Percentiles rank a stretch among this genome's conserved stretches.
These are phyloP conservation scores for Pitta sordida DNA, from an alignment of 2,113 vertebrate species.

Conservation along the genomic window DNA sequence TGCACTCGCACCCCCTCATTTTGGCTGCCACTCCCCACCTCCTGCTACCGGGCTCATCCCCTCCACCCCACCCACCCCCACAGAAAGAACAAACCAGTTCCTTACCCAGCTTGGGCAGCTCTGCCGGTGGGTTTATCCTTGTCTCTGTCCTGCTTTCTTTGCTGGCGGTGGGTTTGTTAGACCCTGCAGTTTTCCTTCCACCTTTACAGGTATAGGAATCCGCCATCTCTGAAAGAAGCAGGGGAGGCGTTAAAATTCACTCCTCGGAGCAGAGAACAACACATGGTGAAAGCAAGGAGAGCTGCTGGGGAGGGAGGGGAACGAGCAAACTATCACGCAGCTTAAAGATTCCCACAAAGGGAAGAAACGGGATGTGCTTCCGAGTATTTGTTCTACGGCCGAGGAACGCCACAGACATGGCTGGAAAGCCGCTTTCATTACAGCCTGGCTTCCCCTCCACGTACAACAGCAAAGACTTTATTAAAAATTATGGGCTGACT, in stretches of 20 bases:
- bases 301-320: slow-evolving; percentile 24
- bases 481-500: slow-evolving; percentile 42
- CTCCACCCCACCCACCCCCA: background rate
- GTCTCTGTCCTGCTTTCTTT: slow-evolving; percentile 80
- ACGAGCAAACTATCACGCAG: background rate
- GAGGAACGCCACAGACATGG: background rate
- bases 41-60: background rate
- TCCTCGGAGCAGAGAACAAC: background rate
- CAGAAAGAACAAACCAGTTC: background rate
- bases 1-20: fast-evolving
- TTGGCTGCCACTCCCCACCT: fast-evolving
- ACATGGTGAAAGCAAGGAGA: background rate
- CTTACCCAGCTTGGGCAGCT: slow-evolving; percentile 85
- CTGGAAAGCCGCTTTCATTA: slow-evolving; percentile 14
- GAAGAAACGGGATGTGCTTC: background rate
- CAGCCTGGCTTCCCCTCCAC: background rate
- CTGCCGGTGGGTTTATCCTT: slow-evolving; percentile 65
- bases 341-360: background rate
- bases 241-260: background rate
- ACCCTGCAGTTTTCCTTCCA: slow-evolving; percentile 80
- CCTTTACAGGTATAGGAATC: slow-evolving; percentile 82
- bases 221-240: slow-evolving; percentile 82
- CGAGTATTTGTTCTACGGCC: background rate
- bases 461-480: background rate
- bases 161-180: slow-evolving; percentile 75